phyloP scores from a whole-genome alignment of 2,113 vertebrate genomes.

The Calyptomena viridis region DNA sequence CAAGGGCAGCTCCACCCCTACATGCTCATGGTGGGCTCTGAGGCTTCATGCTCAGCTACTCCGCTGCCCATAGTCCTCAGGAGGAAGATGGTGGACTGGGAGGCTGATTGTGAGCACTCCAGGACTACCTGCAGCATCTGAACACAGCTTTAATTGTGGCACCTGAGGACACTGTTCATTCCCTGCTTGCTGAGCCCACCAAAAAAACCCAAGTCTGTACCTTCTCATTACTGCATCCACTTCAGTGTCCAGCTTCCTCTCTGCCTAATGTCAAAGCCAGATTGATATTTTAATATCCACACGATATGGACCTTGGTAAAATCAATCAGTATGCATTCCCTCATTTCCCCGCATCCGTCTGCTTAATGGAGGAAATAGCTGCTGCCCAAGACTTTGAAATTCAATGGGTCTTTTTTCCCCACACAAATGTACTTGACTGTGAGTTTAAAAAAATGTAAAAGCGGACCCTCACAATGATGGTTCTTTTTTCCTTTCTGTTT shows the following conservation, averaged over 20 bases:
- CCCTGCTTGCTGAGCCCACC: not conserved
- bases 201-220: not conserved
- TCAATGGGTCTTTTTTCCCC: not conserved
- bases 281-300: constrained; percentile 36
- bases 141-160: not conserved
- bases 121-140: not conserved
- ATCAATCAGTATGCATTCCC: constrained; percentile 39
- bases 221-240: not conserved
- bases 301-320: constrained; percentile 37
- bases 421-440: not conserved
- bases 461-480: not conserved
- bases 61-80: not conserved
- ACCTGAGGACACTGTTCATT: not conserved
- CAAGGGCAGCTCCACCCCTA: not conserved
- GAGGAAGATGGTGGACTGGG: not conserved
- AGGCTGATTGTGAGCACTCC: not conserved
- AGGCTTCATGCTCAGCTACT: not conserved
- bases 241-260: not conserved
- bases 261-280: not conserved
- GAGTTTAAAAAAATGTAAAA: not conserved
- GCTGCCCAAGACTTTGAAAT: constrained; percentile 37
- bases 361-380: constrained; percentile 59
- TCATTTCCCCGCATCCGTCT: not conserved
- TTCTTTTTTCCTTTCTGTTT: not conserved
- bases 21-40: rapidly evolving